These are phyloP conservation scores for Caloenas nicobarica DNA, from an alignment of 2,113 vertebrate species.

Conservation along the genomic window DNA sequence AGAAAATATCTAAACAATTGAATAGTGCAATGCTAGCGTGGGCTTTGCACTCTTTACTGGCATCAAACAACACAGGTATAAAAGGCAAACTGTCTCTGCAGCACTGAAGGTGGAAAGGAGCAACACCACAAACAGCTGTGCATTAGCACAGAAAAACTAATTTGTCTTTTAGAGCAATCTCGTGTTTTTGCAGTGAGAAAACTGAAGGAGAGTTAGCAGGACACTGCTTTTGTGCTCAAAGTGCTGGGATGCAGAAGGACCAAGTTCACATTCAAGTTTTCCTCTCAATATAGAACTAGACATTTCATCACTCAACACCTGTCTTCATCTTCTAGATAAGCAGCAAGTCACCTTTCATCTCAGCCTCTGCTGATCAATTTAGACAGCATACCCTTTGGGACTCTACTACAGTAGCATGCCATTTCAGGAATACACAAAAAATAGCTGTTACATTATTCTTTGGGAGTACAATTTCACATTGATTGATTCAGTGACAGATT, in stretches of 20 bases:
- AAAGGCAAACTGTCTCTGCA: background rate
- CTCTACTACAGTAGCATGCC: background rate
- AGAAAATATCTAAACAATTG: background rate
- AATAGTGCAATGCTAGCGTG: background rate
- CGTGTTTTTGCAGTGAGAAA: background rate
- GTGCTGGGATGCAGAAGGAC: background rate
- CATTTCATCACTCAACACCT: background rate
- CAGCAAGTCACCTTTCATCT: background rate
- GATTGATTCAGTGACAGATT: slow-evolving; percentile 15
- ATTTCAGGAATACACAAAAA: background rate
- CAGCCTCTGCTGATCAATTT: background rate
- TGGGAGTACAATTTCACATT: background rate
- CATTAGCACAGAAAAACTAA: background rate
- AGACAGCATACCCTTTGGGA: background rate
- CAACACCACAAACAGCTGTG: background rate
- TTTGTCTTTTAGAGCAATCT: background rate
- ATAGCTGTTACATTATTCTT: background rate
- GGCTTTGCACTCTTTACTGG: background rate
- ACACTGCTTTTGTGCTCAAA: background rate
- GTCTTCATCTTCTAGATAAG: background rate
- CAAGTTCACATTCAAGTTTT: background rate
- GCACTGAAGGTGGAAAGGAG: background rate
- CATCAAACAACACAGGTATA: background rate
- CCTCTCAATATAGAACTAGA: background rate
- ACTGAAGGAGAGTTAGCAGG: background rate